phyloP scores from a whole-genome alignment of 2,888 invertebrate genomes.

The Helicoverpa assulta region DNA sequence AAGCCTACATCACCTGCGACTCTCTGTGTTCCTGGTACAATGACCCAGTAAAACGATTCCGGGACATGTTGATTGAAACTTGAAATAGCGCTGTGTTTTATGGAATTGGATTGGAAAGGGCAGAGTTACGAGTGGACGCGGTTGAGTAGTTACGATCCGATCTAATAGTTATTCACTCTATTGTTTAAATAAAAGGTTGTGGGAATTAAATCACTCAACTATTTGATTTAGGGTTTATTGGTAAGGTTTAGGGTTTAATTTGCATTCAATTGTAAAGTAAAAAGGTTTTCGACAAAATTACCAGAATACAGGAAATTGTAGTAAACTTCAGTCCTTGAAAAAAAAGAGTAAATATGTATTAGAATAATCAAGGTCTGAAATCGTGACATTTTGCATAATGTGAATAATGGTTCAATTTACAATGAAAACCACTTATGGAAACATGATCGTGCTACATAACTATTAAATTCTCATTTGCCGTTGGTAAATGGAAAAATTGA shows the following conservation, averaged over 20 bases:
- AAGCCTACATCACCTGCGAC: constrained; percentile 77
- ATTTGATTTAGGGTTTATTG: constrained; percentile 43
- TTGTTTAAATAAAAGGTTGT: constrained; percentile 53
- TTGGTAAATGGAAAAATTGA: constrained; percentile 69
- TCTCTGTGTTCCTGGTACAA: constrained; percentile 78
- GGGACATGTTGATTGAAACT: constrained; percentile 79
- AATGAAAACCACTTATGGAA: constrained; percentile 58
- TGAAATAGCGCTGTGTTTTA: constrained; percentile 75
- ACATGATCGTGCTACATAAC: constrained; percentile 57
- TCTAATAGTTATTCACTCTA: constrained; percentile 47
- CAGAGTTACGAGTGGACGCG: constrained; percentile 58
- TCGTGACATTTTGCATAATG: constrained; percentile 1
- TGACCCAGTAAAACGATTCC: constrained; percentile 83
- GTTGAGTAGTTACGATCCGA: constrained; percentile 48
- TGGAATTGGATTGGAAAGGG: constrained; percentile 73
- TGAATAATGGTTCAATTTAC: constrained; percentile 48
- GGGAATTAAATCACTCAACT: constrained; percentile 32
- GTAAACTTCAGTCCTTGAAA: background rate
- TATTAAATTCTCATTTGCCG: constrained; percentile 59
- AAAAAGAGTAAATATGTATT: background rate
- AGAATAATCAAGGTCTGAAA: background rate
- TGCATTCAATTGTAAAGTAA: constrained; percentile 34
- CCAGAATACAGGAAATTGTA: background rate
- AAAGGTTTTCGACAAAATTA: constrained; percentile 24
- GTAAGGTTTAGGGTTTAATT: constrained; percentile 29